Evolutionary conservation across 2,113 vertebrate genomes (phyloP), one percentile per base, ranked within the genome.

Genomic region (Pelodiscus sinensis): DNA sequence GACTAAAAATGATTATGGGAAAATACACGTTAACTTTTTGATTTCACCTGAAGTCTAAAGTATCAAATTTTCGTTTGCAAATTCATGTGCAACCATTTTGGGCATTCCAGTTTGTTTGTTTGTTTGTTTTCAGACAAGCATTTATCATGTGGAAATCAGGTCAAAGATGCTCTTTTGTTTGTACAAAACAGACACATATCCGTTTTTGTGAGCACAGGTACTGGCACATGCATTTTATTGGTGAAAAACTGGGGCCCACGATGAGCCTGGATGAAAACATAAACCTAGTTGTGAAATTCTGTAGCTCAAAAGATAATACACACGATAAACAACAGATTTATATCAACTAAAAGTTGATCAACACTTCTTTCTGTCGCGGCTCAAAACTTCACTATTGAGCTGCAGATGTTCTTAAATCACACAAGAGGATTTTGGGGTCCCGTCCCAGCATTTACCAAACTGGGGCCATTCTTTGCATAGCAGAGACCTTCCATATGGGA

Each of bases 1-100:
- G n/a, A 62, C 18, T 31, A 87, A 92, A 62, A 21, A 22, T 9
- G 15, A 13, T 0, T 15, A 0, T 19, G 27, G 0, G 0, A 10
- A 79, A 79, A 85, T 35, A 9, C 0, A 9, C 31, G 29, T 75
- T 82, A 12, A 68, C 52, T 19, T 75, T 86, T 87, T 87, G 22
- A 54, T 94, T 79, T 60, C 24, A 54, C 14, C 85, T 83, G 31
- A 52, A 81, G 8, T 55, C 60, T 21, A 56, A 56, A 81, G 56
- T 56, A 21, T 27, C 56, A 84, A 87, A 82, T 92, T 82, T 18
- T 86, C 50, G 83, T 3, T 86, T 21, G 62, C 79, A 84, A 88
- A 86, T 16, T 84, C 86, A 83, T 1, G 0, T 68, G 3, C 9
- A 52, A 9, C 29, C 35, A 91, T n/a, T 81, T 15, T 6, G 18